phyloP scores from a whole-genome alignment of 2,797 vertebrate species.

The Morus bassanus region DNA sequence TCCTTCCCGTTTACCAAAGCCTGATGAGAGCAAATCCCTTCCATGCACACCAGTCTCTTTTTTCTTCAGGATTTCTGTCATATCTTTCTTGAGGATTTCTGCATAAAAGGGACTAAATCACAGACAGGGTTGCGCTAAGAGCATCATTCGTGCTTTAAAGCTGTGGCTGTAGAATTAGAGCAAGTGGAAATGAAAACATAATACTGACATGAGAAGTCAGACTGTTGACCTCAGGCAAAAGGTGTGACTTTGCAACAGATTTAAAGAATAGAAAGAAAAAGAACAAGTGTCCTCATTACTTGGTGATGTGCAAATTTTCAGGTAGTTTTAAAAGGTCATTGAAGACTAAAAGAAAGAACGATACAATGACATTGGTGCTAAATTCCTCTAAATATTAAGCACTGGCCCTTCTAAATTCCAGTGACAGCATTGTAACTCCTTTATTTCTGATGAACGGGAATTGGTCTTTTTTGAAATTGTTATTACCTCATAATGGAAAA shows the following conservation, averaged over 20 bases:
- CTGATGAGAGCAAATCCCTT: not conserved
- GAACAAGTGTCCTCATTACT: not conserved
- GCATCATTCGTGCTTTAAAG: rapidly evolving
- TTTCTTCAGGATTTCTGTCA: not conserved
- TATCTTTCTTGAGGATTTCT: not conserved
- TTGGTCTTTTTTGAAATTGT: not conserved
- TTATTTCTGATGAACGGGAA: not conserved
- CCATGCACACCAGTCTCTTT: not conserved
- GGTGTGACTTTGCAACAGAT: not conserved
- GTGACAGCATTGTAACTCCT: not conserved
- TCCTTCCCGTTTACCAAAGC: not conserved
- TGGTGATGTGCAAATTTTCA: not conserved
- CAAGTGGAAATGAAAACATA: not conserved
- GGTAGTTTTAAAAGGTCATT: not conserved
- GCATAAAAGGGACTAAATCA: not conserved
- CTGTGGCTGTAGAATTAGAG: not conserved
- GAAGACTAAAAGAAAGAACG: not conserved
- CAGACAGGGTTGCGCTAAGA: not conserved
- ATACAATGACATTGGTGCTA: not conserved
- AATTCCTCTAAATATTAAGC: not conserved
- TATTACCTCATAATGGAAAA: not conserved
- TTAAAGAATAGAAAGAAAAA: not conserved
- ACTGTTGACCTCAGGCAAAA: not conserved
- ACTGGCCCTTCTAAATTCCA: not conserved
- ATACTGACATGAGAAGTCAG: not conserved